Conservation (phyloP, 2,113 vertebrate genomes). For the Aleadryas rufinucha region DNA sequence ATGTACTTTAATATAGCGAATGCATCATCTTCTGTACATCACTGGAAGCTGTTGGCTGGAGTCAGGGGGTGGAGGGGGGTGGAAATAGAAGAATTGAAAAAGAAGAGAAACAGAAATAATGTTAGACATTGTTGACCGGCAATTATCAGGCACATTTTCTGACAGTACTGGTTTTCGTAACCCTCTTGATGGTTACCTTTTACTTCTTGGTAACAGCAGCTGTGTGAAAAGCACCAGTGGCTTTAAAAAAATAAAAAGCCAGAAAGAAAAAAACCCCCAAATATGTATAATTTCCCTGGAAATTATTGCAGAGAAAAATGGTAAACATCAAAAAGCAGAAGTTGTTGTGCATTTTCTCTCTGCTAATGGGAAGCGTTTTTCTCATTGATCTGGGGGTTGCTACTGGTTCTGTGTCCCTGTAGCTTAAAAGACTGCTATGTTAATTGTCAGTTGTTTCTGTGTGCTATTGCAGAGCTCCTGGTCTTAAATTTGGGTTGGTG, state of each 20-base stretch:
- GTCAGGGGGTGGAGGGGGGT: background rate
- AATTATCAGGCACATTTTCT: slow-evolving; percentile 9
- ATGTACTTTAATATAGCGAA: slow-evolving; percentile 45
- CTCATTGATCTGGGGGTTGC: background rate
- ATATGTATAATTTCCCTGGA: background rate
- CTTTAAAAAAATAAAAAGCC: background rate
- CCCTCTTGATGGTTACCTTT: slow-evolving; percentile 10
- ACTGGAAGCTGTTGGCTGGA: slow-evolving; percentile 9
- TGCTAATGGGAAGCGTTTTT: background rate
- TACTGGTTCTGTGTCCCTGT: background rate
- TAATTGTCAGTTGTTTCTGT: slow-evolving; percentile 29
- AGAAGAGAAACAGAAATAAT: background rate
- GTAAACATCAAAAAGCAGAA: slow-evolving; percentile 1
- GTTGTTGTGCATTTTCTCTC: slow-evolving; percentile 5
- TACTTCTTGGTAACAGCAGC: slow-evolving; percentile 28
- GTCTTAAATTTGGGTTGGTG: background rate
- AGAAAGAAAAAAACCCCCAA: background rate
- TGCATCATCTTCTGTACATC: slow-evolving; percentile 36
- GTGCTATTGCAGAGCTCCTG: background rate
- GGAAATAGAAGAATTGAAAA: background rate
- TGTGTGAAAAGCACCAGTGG: slow-evolving; percentile 20
- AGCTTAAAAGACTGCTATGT: background rate
- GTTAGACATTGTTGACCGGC: background rate
- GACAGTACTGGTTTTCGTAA: background rate
- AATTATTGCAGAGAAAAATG: slow-evolving; percentile 4